A percentile compares a stretch with the other conserved stretches of the same genome.
phyloP scores from a whole-genome alignment of 1,140 invertebrate genomes.

The Anastrepha ludens region DNA sequence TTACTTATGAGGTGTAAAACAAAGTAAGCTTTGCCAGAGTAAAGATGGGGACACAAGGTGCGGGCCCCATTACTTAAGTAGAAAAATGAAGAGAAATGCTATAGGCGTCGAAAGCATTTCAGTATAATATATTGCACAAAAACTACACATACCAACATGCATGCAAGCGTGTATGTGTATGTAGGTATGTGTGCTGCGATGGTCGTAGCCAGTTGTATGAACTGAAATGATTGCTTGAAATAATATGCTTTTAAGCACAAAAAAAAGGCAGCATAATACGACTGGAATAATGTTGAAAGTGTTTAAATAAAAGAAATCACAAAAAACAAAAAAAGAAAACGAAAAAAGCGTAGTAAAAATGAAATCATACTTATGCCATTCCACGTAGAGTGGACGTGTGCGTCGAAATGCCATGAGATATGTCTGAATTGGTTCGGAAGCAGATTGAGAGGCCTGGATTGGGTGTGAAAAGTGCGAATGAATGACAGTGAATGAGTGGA shows the following conservation, averaged over 20 bases:
- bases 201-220: not conserved
- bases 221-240: slow-evolving; percentile 51
- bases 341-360: not conserved
- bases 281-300: slow-evolving; percentile 24
- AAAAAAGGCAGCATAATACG: not conserved
- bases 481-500: slow-evolving; percentile 17
- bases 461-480: slow-evolving; percentile 24
- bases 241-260: slow-evolving; percentile 52
- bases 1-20: no score
- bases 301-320: slow-evolving; percentile 31
- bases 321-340: no score
- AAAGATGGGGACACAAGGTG: no score
- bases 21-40: no score
- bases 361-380: slow-evolving; percentile 34
- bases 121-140: no score
- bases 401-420: slow-evolving; percentile 24
- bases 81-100: no score
- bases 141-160: not conserved
- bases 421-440: not conserved
- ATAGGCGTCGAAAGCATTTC: no score
- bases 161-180: not conserved
- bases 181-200: not conserved
- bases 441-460: not conserved
- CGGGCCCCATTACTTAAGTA: no score
- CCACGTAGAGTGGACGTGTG: slow-evolving; percentile 10